These are phyloP conservation scores for Troglohyphantes excavatus DNA, from an alignment of 2,888 invertebrate genomes.

Conservation along the genomic window DNA sequence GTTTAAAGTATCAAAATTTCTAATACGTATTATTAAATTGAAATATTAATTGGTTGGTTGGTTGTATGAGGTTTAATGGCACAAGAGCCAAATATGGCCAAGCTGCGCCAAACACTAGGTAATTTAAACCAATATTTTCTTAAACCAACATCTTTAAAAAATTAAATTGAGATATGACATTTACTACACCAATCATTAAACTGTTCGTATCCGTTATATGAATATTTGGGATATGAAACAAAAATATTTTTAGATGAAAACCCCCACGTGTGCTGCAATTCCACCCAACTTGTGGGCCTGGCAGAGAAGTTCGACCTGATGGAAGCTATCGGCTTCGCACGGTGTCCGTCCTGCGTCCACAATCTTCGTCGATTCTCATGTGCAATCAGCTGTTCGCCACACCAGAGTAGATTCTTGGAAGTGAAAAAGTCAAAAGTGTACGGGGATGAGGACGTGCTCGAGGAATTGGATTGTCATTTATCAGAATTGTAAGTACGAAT, in stretches of 20 bases:
- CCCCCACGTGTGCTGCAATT: neutral
- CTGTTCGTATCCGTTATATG: too few species aligned
- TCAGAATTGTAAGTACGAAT: neutral
- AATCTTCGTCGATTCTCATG: neutral
- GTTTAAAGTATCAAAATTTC: too few species aligned
- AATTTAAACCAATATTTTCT: too few species aligned
- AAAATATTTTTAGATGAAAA: neutral
- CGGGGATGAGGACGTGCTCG: neutral
- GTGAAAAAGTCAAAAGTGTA: neutral
- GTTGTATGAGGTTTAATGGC: too few species aligned
- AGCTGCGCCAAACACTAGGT: too few species aligned
- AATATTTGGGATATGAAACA: too few species aligned
- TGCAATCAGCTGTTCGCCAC: neutral
- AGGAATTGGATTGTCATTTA: neutral
- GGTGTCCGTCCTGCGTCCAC: slow-evolving; percentile 1
- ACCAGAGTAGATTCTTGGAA: neutral
- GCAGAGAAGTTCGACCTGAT: neutral
- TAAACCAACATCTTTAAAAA: too few species aligned
- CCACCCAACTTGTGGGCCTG: neutral
- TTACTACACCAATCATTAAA: too few species aligned
- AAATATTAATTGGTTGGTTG: too few species aligned
- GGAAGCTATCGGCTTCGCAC: neutral
- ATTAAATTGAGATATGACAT: too few species aligned
- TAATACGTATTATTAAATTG: too few species aligned
- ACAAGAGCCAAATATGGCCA: too few species aligned